Percentiles rank a stretch among this genome's conserved stretches.
phyloP scores from a whole-genome alignment of 2,888 invertebrate genomes.

The Dascillus cervinus region DNA sequence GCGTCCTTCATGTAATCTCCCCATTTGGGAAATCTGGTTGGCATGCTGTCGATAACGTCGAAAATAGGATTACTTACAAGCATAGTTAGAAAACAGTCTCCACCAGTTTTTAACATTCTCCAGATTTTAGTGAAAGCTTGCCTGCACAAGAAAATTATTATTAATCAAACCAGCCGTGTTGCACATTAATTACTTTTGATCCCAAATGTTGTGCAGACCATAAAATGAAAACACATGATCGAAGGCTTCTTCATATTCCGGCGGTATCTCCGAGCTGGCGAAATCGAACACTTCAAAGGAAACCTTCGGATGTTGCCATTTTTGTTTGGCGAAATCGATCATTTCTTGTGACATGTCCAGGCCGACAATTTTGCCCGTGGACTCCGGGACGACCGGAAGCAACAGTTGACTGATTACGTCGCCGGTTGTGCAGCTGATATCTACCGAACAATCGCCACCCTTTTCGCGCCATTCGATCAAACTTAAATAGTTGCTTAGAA shows the following conservation, averaged over 20 bases:
- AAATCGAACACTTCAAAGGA: slow-evolving; percentile 61
- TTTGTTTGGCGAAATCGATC: slow-evolving; percentile 55
- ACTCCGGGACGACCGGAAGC: slow-evolving; percentile 51
- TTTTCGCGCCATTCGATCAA: slow-evolving; percentile 44
- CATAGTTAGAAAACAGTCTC: slow-evolving; percentile 62
- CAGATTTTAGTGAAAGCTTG: slow-evolving; percentile 57
- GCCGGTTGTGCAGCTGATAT: slow-evolving; percentile 71
- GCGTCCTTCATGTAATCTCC: too few relatives aligned
- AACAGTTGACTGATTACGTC: slow-evolving; percentile 59
- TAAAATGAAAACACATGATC: too few relatives aligned
- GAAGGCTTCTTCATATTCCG: too few relatives aligned
- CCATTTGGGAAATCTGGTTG: slow-evolving; percentile 50
- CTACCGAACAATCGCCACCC: slow-evolving; percentile 49
- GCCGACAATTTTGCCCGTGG: slow-evolving; percentile 50
- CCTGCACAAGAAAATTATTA: slow-evolving; percentile 45
- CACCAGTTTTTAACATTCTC: slow-evolving; percentile 57
- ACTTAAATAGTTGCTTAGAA: slow-evolving; percentile 55
- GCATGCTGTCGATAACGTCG: too few relatives aligned
- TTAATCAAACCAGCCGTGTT: too few relatives aligned
- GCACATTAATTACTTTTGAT: slow-evolving; percentile 63
- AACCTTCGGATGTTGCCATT: too few relatives aligned
- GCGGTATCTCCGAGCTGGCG: too few relatives aligned
- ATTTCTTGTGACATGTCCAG: slow-evolving; percentile 65
- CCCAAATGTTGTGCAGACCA: slow-evolving; percentile 71
- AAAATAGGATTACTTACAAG: slow-evolving; percentile 62